Evolutionary conservation across 2,888 invertebrate species (phyloP), one percentile per base, ranked within the genome.

Genomic region (Gandaritis pyraliata): DNA sequence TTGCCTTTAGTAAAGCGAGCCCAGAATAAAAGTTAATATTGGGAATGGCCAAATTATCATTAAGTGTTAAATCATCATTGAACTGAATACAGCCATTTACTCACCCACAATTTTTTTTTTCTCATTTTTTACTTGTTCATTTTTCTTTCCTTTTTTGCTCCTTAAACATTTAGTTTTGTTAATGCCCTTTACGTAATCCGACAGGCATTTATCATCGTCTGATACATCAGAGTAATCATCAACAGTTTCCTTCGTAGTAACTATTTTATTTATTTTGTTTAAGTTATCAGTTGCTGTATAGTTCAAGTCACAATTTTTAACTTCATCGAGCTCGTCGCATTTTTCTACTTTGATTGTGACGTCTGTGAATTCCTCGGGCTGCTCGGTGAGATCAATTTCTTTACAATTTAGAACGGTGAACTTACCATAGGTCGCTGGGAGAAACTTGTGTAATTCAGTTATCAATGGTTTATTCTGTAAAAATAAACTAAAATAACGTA

Each of bases 381-480:
- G 39, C 45, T 55, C 47, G 1, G 33, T 51, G 13, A 46, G 2
- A 8, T 43, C 8, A 2, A 13, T 45, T 12, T 57, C 60, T 58
- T 36, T 57, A 16, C 16, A 16, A 4, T 45, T 38, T 23, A 58
- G 29, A 4, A 46, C 0, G 11, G 30, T 47, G 2, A 13, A 49
- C 12, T 7, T 43, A 3, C n/a, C 23, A 15, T 45, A 54, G 6
- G 50, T 51, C 8, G 16, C 43, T 12, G 68, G 54, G 2, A 68
- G 39, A 38, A 50, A 43, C 36, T 60, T 18, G 7, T 58, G 38
- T 10, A 68, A 16, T 2, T 66, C 57, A 0, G 57, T 33, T 7
- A 65, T 2, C 3, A 15, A 1, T 1, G 30, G 10, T 52, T 47
- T 68, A 18, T 57, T 55, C 68, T 68, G 46, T 15, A 33, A 48